These are phyloP conservation scores for Pyrocoelia pectoralis DNA, from an alignment of 2,888 invertebrate genomes.

Conservation along the genomic window DNA sequence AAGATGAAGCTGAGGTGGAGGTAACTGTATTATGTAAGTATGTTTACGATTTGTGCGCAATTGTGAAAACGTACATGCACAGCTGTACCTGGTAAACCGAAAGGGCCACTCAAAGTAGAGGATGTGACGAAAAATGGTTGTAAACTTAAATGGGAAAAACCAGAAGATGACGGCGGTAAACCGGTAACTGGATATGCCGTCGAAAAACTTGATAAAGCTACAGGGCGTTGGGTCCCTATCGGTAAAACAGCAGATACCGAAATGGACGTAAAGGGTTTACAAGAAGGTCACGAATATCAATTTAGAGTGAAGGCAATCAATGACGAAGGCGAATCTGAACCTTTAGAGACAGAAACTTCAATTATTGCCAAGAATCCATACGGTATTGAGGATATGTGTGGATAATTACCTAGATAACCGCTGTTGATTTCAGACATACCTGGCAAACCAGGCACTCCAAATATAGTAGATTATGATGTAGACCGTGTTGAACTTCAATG, in stretches of 20 bases:
- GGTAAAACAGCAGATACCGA: constrained; percentile 80
- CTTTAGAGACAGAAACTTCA: constrained; percentile 78
- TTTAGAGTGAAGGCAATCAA: constrained; percentile 94
- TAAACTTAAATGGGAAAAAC: constrained; percentile 92
- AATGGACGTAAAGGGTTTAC: constrained; percentile 83
- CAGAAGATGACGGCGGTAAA: constrained; percentile 93
- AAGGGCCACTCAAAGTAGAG: constrained; percentile 88
- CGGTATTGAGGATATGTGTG: constrained; percentile 62
- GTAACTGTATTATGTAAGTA: constrained; percentile 86
- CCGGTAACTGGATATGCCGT: constrained; percentile 94
- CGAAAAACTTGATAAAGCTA: constrained; percentile 89
- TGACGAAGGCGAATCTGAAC: constrained; percentile 93
- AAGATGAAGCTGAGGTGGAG: constrained; percentile 86
- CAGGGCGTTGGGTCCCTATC: constrained; percentile 90
- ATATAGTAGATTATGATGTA: constrained; percentile 92
- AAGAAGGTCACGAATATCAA: constrained; percentile 92
- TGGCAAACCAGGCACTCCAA: constrained; percentile 90
- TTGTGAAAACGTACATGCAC: constrained; percentile 17
- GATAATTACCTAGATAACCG: constrained; percentile 17
- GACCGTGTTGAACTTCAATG: constrained; percentile 92
- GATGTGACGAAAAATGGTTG: constrained; percentile 86
- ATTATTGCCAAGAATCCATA: constrained; percentile 93
- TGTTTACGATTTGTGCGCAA: neutral
- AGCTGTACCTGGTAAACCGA: constrained; percentile 87
- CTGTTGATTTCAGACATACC: constrained; percentile 72